Evolutionary conservation across 2,888 invertebrate species (phyloP).

Genomic region (Drosophila anceps): DNA sequence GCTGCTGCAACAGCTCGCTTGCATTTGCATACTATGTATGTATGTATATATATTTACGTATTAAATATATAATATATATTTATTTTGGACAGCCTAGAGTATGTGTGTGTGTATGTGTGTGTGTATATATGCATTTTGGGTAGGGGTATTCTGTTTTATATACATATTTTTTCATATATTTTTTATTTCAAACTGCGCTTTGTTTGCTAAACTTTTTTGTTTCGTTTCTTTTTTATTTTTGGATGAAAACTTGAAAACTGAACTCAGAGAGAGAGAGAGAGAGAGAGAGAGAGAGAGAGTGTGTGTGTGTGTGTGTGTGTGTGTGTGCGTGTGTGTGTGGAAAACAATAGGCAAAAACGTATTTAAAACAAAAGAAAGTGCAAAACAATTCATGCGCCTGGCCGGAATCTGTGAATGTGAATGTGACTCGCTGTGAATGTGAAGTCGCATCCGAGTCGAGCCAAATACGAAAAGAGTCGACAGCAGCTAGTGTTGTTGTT

Average conservation of each 20-base stretch:
- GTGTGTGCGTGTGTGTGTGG: constrained; percentile 24
- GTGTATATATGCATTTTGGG: constrained; percentile 11
- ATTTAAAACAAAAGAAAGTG: constrained; percentile 81
- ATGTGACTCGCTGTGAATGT: constrained; percentile 37
- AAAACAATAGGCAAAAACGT: constrained; percentile 64
- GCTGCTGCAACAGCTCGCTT: constrained; percentile 15
- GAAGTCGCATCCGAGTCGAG: constrained; percentile 37
- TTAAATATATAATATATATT: constrained; percentile 4
- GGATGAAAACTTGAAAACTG: constrained; percentile 48
- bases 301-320: constrained; percentile 1
- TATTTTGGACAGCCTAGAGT: constrained; percentile 20
- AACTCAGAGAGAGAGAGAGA: background rate
- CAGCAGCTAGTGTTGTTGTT: constrained; percentile 12
- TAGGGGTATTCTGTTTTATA: constrained; percentile 16
- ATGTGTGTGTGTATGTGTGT: background rate
- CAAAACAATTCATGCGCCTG: constrained; percentile 76
- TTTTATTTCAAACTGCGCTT: constrained; percentile 48
- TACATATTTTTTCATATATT: background rate
- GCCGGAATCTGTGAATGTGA: constrained; percentile 53
- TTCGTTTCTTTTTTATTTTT: constrained; percentile 37
- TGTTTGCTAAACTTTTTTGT: constrained; percentile 45
- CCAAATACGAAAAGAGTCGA: constrained; percentile 12
- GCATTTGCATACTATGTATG: constrained; percentile 19
- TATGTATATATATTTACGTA: background rate
- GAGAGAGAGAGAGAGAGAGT: constrained; percentile 6